phyloP scores from a whole-genome alignment of 2,113 vertebrate species.

The Odobenus rosmarus region DNA sequence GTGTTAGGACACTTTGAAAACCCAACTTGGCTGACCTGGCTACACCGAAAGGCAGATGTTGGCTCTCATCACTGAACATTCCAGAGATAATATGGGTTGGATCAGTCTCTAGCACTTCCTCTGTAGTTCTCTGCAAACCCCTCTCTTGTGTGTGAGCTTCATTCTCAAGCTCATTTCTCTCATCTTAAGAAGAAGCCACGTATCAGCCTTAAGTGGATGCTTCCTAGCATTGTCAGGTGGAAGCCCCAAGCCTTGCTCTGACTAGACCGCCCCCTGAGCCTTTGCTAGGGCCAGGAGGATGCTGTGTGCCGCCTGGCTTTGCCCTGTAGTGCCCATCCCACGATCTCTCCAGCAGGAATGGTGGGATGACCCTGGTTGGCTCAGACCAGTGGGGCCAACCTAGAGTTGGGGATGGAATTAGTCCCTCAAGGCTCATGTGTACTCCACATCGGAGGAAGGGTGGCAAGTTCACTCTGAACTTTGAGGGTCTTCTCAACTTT shows the following conservation, averaged over 20 bases:
- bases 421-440: background rate
- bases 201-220: no score
- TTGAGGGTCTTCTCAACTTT: background rate
- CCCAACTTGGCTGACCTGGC: background rate
- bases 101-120: background rate
- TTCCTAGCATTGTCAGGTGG: background rate
- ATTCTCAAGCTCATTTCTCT: background rate
- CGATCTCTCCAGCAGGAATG: background rate
- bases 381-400: background rate
- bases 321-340: no score
- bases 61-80: background rate
- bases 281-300: fast-evolving
- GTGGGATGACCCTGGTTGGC: background rate
- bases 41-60: background rate
- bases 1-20: background rate
- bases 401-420: background rate
- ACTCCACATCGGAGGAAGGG: background rate
- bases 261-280: no score
- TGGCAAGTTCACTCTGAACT: background rate
- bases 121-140: background rate
- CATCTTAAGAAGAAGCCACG: background rate
- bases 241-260: background rate
- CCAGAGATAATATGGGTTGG: background rate
- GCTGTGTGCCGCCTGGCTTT: fast-evolving
- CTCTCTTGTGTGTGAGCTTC: background rate